Evolutionary conservation across 2,797 vertebrate species (phyloP).

Genomic region (Kryptolebias ocellatus): DNA sequence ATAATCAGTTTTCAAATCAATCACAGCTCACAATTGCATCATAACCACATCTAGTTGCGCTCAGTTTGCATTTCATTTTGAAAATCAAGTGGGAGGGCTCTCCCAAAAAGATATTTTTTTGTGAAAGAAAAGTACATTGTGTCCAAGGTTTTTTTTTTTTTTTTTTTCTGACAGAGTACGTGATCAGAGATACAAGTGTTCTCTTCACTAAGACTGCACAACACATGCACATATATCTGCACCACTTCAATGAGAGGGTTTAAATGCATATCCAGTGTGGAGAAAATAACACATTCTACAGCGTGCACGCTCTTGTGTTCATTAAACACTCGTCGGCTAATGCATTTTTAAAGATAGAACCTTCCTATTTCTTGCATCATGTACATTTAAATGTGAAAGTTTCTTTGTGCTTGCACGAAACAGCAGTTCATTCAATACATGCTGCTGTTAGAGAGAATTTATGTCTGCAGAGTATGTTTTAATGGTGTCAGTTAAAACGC

Average conservation of each 20-base stretch:
- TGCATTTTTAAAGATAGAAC: not conserved
- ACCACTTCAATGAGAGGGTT: constrained; percentile 22
- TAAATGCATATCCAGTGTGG: constrained; percentile 20
- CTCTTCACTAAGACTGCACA: constrained; percentile 42
- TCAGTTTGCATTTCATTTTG: constrained; percentile 35
- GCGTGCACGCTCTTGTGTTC: constrained; percentile 4
- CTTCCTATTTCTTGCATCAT: not conserved
- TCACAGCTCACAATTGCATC: constrained; percentile 12
- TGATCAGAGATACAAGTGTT: constrained; percentile 51
- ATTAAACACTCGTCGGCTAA: not conserved
- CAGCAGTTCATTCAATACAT: not conserved
- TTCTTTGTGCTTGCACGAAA: not conserved
- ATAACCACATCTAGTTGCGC: constrained; percentile 18
- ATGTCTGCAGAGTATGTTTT: constrained; percentile 3
- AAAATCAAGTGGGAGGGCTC: constrained; percentile 28
- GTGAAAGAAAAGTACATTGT: constrained; percentile 34
- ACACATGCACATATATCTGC: constrained; percentile 20
- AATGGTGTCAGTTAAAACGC: constrained; percentile 14
- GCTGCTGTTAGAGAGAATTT: not conserved
- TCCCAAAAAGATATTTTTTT: constrained; percentile 11
- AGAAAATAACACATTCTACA: constrained; percentile 26
- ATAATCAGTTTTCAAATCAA: constrained; percentile 10
- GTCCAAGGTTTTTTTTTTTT: constrained; percentile 14
- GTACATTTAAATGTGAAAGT: not conserved
- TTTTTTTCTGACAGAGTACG: constrained; percentile 19